Percentiles rank a stretch among this genome's conserved stretches.
phyloP scores from a whole-genome alignment of 30 jellyfish, hydroid and myxozoan species.

The Aurelia coerulea region DNA sequence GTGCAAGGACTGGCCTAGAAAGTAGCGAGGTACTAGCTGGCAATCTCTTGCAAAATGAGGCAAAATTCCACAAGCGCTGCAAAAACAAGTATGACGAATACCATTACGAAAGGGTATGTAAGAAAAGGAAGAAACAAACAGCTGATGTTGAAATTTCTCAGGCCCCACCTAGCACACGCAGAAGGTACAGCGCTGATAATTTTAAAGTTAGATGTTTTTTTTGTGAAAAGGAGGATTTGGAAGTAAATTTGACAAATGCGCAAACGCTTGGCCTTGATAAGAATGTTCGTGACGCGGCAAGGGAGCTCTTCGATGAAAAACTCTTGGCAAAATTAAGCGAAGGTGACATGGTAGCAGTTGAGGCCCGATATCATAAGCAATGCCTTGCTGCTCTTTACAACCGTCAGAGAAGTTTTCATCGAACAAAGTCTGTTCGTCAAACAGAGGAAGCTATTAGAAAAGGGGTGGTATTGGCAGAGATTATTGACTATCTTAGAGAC shows the following conservation, averaged over 20 bases:
- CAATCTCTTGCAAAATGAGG: neutral
- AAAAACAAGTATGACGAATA: constrained; percentile 15
- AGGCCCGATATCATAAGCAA: constrained; percentile 5
- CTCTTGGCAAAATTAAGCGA: constrained; percentile 5
- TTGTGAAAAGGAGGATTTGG: constrained; percentile 27
- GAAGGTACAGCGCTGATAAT: constrained; percentile 34
- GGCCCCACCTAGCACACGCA: constrained; percentile 33
- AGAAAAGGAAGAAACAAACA: constrained; percentile 1
- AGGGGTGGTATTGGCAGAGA: constrained; percentile 6
- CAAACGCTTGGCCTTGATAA: constrained; percentile 26
- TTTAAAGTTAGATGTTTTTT: constrained; percentile 4
- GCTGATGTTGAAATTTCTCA: neutral
- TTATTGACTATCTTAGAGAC: neutral
- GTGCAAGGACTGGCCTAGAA: neutral
- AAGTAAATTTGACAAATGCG: constrained; percentile 23
- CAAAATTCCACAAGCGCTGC: constrained; percentile 16
- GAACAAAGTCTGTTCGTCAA: neutral
- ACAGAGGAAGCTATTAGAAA: neutral
- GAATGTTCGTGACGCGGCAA: neutral
- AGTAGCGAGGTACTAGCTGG: neutral
- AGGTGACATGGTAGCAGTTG: neutral
- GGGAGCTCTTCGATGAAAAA: neutral
- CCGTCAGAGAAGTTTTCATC: constrained; percentile 6
- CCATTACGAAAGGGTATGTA: constrained; percentile 28
- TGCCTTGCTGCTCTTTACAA: constrained; percentile 20